A percentile compares a stretch with the other conserved stretches of the same genome.
Evolutionary conservation across 2,797 vertebrate genomes (phyloP).

Genomic region (Cyprinodon diabolis): DNA sequence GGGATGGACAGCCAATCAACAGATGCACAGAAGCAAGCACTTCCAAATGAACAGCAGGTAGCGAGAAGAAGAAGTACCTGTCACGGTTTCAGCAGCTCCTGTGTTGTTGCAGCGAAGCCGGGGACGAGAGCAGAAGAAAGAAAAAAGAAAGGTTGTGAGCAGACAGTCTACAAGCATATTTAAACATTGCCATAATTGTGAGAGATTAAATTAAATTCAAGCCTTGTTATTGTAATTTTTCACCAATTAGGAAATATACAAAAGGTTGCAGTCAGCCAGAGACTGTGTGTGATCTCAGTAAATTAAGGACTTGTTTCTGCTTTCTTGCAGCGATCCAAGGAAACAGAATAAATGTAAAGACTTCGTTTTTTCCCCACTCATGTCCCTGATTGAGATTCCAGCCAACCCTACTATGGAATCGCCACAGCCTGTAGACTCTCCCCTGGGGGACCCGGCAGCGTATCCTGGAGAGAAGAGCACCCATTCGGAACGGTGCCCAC

Average conservation of each 20-base stretch:
- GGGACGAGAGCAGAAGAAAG: constrained; percentile 54
- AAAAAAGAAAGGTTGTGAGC: constrained; percentile 69
- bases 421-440: constrained; percentile 66
- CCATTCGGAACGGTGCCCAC: constrained; percentile 78
- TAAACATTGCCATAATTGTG: constrained; percentile 37
- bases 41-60: constrained; percentile 73
- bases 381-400: constrained; percentile 74
- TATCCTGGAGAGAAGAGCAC: constrained; percentile 73
- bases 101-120: constrained; percentile 61
- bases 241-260: constrained; percentile 52
- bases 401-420: constrained; percentile 56
- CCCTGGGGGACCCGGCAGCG: constrained; percentile 52
- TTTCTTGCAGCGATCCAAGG: constrained; percentile 40
- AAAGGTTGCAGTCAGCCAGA: constrained; percentile 45
- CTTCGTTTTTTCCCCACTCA: constrained; percentile 31
- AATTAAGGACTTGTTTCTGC: constrained; percentile 48
- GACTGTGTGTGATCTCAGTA: constrained; percentile 33
- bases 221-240: constrained; percentile 48
- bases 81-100: constrained; percentile 84
- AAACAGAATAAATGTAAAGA: constrained; percentile 49
- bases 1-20: constrained; percentile 59
- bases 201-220: constrained; percentile 51
- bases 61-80: constrained; percentile 78
- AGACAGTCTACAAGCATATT: constrained; percentile 56
- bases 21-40: constrained; percentile 54